These are phyloP conservation scores for Ceyx margarethae DNA, from an alignment of 2,113 vertebrate genomes.

Conservation along the genomic window DNA sequence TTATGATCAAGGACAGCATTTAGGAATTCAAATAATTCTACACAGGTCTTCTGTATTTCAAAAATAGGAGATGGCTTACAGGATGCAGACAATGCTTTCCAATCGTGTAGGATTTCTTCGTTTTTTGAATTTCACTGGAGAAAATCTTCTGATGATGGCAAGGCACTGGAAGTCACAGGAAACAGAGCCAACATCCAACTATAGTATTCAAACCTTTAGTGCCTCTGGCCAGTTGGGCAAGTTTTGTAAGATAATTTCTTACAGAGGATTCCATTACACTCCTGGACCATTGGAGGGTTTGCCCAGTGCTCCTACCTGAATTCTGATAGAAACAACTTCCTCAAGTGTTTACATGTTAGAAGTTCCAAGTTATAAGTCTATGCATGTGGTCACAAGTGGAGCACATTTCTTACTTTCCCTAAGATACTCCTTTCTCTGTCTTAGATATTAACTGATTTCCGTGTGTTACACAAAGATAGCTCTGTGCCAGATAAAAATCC, in stretches of 20 bases:
- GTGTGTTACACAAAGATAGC: neutral
- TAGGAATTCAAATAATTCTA: neutral
- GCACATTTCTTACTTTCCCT: neutral
- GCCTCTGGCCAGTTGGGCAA: neutral
- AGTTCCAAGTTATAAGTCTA: neutral
- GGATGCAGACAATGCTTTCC: neutral
- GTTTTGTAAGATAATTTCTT: neutral
- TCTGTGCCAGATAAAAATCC: neutral
- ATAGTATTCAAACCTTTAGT: neutral
- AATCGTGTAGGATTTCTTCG: neutral
- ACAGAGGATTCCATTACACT: neutral
- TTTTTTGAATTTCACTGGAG: neutral
- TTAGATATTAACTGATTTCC: neutral
- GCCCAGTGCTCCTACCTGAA: neutral
- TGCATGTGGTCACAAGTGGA: neutral
- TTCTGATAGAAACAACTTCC: neutral
- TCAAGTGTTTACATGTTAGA: neutral
- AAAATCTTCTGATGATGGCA: neutral
- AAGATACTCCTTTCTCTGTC: neutral
- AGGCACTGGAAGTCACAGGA: neutral
- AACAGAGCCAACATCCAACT: neutral
- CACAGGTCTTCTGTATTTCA: neutral
- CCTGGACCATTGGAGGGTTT: neutral
- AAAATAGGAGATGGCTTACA: neutral
- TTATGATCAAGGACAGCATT: neutral